Evolutionary conservation across 2,797 vertebrate genomes (phyloP).

Genomic region (Anniella stebbinsi): DNA sequence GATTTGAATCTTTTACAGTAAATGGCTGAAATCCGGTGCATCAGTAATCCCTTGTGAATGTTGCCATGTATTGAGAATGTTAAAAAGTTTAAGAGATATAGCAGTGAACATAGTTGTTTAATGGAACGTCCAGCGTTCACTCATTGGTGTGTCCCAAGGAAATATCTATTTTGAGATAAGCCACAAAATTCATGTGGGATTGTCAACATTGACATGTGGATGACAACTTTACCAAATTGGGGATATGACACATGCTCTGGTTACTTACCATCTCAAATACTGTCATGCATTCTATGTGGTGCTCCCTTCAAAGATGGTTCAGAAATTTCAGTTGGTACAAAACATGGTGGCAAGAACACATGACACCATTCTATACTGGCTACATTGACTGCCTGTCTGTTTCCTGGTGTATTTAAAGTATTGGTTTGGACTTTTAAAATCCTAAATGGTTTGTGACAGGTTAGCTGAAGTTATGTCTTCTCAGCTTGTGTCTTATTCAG

Average conservation of each 20-base stretch:
- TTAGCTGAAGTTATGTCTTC: no score
- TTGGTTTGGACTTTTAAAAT: neutral
- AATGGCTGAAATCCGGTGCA: neutral
- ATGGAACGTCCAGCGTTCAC: neutral
- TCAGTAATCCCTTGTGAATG: neutral
- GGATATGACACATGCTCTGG: no score
- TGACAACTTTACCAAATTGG: neutral
- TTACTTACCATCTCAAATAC: neutral
- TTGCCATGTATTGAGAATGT: neutral
- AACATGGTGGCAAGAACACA: neutral
- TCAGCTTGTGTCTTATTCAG: no score
- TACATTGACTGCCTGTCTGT: neutral
- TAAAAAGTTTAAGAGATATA: neutral
- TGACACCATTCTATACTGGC: neutral
- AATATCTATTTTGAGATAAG: neutral
- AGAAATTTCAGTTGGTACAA: neutral
- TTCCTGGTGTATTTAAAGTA: neutral
- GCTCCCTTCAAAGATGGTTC: neutral
- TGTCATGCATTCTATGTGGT: neutral
- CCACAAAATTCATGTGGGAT: neutral
- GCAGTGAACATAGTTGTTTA: neutral
- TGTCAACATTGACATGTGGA: neutral
- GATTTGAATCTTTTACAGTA: neutral
- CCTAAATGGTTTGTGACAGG: neutral
- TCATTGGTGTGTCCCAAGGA: no score